A percentile compares a stretch with the other conserved stretches of the same genome.
Conservation (phyloP, 2,113 vertebrate genomes). For the Nettapus auritus region DNA sequence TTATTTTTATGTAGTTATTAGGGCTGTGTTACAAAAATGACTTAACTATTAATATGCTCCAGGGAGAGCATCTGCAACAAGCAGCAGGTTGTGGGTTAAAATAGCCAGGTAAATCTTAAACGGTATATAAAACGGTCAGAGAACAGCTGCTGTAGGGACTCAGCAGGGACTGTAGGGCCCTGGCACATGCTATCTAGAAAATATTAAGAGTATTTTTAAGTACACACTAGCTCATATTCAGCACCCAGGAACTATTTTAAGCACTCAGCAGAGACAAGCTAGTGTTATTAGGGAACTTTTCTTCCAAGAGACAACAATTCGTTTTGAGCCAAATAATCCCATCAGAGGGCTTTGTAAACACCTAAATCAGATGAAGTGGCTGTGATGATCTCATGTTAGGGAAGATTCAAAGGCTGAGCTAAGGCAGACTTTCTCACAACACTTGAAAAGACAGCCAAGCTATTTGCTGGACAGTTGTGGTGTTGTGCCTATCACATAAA, state of each 20-base stretch:
- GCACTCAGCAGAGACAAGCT: not conserved
- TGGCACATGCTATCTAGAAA: not conserved
- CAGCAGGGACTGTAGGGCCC: not conserved
- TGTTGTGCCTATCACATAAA: not conserved
- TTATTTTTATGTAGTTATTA: not conserved
- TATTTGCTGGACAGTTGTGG: not conserved
- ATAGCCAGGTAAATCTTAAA: not conserved
- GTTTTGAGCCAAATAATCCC: conserved; percentile 13
- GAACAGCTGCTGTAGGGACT: conserved; percentile 15
- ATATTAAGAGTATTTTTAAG: not conserved
- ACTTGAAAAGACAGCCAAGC: not conserved
- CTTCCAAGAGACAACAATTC: not conserved
- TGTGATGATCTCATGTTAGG: not conserved
- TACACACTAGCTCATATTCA: not conserved
- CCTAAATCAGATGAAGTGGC: not conserved
- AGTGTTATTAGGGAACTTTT: conserved; percentile 2
- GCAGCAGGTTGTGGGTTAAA: not conserved
- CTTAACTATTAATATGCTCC: not conserved
- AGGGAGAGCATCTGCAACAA: not conserved
- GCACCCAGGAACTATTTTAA: conserved; percentile 46
- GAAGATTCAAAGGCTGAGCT: not conserved
- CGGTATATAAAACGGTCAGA: not conserved
- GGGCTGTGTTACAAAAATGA: not conserved
- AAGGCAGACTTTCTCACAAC: not conserved
- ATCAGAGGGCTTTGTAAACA: not conserved